A percentile compares a stretch with the other conserved stretches of the same genome.
phyloP scores from a whole-genome alignment of 2,888 invertebrate species.

The Notodonta dromedarius region DNA sequence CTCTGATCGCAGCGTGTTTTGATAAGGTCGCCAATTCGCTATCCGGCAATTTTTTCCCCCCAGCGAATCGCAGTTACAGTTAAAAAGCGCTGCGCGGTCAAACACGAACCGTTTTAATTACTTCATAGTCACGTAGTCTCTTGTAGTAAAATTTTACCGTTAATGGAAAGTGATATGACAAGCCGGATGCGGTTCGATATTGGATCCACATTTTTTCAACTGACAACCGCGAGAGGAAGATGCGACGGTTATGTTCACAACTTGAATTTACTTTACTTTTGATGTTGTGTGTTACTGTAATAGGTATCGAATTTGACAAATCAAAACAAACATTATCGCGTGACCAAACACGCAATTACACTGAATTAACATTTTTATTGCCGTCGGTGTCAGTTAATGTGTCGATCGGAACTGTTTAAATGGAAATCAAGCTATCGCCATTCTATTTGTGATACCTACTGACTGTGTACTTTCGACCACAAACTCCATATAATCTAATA shows the following conservation, averaged over 20 bases:
- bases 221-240: conserved; percentile 9
- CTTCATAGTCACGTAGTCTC: conserved; percentile 68
- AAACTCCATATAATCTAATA: conserved; percentile 7
- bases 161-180: conserved; percentile 76
- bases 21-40: conserved; percentile 76
- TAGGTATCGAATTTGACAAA: conserved; percentile 19
- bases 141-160: conserved; percentile 74
- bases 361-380: conserved; percentile 41
- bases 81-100: conserved; percentile 65
- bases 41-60: conserved; percentile 61
- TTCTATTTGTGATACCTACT: conserved; percentile 36
- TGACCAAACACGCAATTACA: conserved; percentile 36
- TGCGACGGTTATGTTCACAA: conserved; percentile 7
- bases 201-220: conserved; percentile 37
- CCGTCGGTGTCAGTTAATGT: conserved; percentile 33
- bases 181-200: conserved; percentile 52
- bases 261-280: background rate
- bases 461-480: conserved; percentile 29
- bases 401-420: conserved; percentile 42
- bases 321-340: conserved; percentile 41
- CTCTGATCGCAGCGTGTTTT: conserved; percentile 59
- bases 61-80: conserved; percentile 68
- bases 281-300: background rate
- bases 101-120: conserved; percentile 79
- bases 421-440: conserved; percentile 47